Base-by-base conservation (phyloP, 2,888 invertebrate genomes). In the Pristionchus japonicus region DNA sequence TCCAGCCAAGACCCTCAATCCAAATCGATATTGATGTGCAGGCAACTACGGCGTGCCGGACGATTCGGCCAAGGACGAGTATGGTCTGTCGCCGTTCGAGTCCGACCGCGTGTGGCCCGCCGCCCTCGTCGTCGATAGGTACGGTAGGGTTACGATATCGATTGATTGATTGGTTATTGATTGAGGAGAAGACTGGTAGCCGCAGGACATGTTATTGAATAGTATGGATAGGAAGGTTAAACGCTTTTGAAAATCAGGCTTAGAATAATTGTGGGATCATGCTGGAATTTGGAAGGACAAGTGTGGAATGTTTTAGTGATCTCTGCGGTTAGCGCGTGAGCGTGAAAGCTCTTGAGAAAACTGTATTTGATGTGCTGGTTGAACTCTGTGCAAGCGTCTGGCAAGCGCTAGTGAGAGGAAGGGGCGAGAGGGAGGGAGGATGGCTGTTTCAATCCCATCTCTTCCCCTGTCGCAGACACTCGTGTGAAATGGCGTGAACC, bases 41-140 rank as follows among this genome's bases (percentile, higher is more conserved):
- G 87, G 99, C 77, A 99, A 99, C 95, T 99, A 99, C 95, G 99
- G 99, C 0, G 96, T 99, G 37, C 98, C 98, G 0, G 96, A 80
- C 0, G 96, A 64, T 2, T 70, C 83, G 37, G 83, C 88, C 17
- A 31, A 84, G 52, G 90, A 92, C 84, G 80, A 90, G 57, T 91
- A 88, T 88, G 90, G 90, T 4, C 90, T 93, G 74, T 91, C 91
- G 20, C 89, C 89, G 23, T 93, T 93, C 88, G 94, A 94, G 88
- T 98, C 98, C 0, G 95, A 96, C 84, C 88, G 91, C 20, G 97
- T 99, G 91, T 98, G 99, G 97, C 97, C 97, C 17, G 96, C 97
- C 1, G 99, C 97, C 0, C 95, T 99, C 88, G 97, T 99, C 91
- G 97, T 99, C 27, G 95, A 95, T 96, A 89, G 96, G 90, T 88